Conservation (phyloP, 2,113 vertebrate species). For the Gallinago undulata region DNA sequence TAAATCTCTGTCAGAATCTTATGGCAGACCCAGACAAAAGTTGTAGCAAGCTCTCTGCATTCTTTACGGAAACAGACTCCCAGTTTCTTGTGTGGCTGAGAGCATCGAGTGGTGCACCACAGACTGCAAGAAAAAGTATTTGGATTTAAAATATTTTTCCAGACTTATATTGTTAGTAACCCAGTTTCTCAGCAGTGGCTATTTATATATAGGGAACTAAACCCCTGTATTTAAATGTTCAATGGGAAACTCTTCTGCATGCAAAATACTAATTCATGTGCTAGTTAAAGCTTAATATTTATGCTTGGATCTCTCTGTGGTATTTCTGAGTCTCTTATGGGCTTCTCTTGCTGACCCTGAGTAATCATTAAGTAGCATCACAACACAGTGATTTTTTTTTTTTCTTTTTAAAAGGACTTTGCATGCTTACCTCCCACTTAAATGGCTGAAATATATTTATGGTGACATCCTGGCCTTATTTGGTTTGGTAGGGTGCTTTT, state of each 20-base stretch:
- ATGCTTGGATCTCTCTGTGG: neutral
- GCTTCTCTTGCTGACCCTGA: neutral
- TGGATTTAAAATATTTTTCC: neutral
- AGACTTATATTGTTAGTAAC: neutral
- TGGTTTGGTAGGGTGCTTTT: neutral
- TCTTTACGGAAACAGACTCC: neutral
- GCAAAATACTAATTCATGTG: neutral
- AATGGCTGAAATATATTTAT: neutral
- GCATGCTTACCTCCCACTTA: neutral
- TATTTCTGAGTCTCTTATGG: neutral
- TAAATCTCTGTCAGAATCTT: constrained; percentile 51
- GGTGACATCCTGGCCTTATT: neutral
- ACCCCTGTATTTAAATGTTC: neutral
- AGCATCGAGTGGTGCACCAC: neutral
- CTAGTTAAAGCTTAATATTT: neutral
- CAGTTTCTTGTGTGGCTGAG: neutral
- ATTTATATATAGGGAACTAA: constrained; percentile 1
- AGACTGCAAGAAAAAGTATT: neutral
- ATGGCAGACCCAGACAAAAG: constrained; percentile 18
- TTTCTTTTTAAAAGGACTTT: neutral
- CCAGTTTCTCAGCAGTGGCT: neutral
- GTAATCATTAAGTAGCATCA: neutral
- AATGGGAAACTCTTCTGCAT: neutral
- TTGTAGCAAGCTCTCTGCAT: neutral
- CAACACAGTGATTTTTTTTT: neutral